Percentiles rank a stretch among this genome's conserved stretches.
Conservation (phyloP, 2,888 invertebrate species). For the Osmoderma eremita region DNA sequence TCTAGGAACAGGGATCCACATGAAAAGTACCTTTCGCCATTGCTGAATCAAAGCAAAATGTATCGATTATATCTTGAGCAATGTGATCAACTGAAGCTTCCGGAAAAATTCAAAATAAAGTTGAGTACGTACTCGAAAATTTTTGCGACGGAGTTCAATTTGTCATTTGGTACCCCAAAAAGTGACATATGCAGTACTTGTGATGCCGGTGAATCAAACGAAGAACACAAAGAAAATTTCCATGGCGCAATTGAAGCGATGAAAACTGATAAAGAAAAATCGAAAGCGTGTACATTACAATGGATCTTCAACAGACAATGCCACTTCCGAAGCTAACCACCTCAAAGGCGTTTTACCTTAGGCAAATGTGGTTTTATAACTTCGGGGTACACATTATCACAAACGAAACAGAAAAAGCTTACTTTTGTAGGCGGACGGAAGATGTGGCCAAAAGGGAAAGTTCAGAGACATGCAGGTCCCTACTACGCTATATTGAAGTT, state of each 20-base stretch:
- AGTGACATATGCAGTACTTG: background rate
- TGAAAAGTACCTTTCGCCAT: background rate
- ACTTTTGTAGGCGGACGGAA: conserved; percentile 52
- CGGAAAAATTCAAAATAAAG: background rate
- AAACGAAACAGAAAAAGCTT: conserved; percentile 25
- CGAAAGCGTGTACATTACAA: conserved; percentile 42
- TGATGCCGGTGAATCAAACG: background rate
- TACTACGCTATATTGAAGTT: background rate
- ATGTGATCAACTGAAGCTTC: too few species aligned
- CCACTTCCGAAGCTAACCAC: conserved; percentile 44
- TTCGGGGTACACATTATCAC: conserved; percentile 45
- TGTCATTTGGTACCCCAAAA: background rate
- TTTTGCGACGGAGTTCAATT: background rate
- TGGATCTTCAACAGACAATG: conserved; percentile 49
- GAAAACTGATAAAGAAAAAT: conserved; percentile 24
- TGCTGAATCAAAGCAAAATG: background rate
- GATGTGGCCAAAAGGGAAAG: conserved; percentile 48
- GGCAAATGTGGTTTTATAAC: conserved; percentile 50
- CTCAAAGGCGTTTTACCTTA: conserved; percentile 34
- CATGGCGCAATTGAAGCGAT: background rate
- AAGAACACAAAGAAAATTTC: background rate
- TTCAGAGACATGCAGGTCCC: conserved; percentile 48
- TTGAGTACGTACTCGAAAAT: background rate
- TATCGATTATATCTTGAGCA: too few species aligned
- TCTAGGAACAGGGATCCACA: background rate